These are phyloP conservation scores for Drosophila paramelanica DNA, from an alignment of 2,888 invertebrate genomes.

Conservation along the genomic window DNA sequence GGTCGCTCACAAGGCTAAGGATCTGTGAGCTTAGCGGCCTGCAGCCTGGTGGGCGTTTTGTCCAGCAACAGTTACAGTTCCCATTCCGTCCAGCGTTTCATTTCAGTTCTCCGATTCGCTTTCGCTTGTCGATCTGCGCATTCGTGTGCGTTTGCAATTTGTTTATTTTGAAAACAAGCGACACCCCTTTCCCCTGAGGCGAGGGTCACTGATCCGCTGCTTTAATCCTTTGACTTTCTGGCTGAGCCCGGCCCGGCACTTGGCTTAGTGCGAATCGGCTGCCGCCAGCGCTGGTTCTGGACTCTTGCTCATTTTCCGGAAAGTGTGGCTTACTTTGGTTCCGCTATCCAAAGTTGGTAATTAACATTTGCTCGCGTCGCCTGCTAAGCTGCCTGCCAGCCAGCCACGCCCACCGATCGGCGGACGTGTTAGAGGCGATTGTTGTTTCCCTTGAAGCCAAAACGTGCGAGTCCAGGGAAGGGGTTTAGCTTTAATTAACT, in stretches of 20 bases:
- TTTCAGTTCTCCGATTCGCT: conserved; percentile 7
- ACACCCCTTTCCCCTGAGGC: conserved; percentile 71
- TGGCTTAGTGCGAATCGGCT: conserved; percentile 50
- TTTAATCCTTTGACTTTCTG: conserved; percentile 76
- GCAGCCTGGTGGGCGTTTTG: conserved; percentile 28
- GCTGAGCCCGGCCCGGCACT: conserved; percentile 15
- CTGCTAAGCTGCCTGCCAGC: conserved; percentile 36
- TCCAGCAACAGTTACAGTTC: background rate
- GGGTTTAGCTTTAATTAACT: conserved; percentile 73
- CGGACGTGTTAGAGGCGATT: conserved; percentile 28
- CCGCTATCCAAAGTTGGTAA: conserved; percentile 73
- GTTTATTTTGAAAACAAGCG: conserved; percentile 80
- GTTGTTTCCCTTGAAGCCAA: conserved; percentile 57
- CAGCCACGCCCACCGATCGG: conserved; percentile 35
- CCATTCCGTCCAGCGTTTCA: conserved; percentile 1
- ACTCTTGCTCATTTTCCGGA: conserved; percentile 67
- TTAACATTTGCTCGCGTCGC: conserved; percentile 69
- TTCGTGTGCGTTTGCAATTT: conserved; percentile 69
- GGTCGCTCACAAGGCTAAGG: conserved; percentile 64
- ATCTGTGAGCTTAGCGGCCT: background rate
- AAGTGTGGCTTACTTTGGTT: conserved; percentile 79
- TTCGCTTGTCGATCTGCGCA: conserved; percentile 8
- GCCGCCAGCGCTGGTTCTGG: conserved; percentile 1
- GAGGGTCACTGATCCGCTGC: conserved; percentile 46
- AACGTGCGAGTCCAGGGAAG: conserved; percentile 33